phyloP scores from a whole-genome alignment of 2,113 vertebrate genomes.

The Pristiophorus japonicus region DNA sequence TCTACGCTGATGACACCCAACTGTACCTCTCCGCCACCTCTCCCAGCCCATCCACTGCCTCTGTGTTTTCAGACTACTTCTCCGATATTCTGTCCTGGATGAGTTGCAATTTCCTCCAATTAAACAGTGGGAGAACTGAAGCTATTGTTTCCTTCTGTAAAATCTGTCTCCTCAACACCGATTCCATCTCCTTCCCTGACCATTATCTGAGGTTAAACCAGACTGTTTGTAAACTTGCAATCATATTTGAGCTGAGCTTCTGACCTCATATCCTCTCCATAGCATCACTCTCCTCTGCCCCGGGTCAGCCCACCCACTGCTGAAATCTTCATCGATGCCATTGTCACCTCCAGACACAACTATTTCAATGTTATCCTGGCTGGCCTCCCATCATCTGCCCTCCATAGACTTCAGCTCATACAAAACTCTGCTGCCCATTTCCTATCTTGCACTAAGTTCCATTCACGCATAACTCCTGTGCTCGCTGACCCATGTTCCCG shows the following conservation, averaged over 20 bases:
- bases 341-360: background rate
- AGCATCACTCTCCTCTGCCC: background rate
- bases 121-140: background rate
- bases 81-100: background rate
- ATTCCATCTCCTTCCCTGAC: background rate
- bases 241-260: background rate
- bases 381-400: too few relatives aligned
- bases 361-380: too few relatives aligned
- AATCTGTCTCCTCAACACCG: background rate
- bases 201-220: background rate
- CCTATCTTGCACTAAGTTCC: too few relatives aligned
- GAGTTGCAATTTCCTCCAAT: background rate
- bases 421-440: too few relatives aligned
- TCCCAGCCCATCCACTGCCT: background rate
- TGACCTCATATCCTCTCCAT: background rate
- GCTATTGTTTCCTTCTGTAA: background rate
- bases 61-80: background rate
- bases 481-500: too few relatives aligned
- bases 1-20: background rate
- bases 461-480: too few relatives aligned
- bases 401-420: too few relatives aligned
- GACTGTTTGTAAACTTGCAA: background rate
- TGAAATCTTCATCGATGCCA: background rate
- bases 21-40: background rate
- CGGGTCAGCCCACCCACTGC: background rate